A percentile compares a stretch with the other conserved stretches of the same genome.
Evolutionary conservation across 2,888 invertebrate species (phyloP).

Genomic region (Helobdella robusta): DNA sequence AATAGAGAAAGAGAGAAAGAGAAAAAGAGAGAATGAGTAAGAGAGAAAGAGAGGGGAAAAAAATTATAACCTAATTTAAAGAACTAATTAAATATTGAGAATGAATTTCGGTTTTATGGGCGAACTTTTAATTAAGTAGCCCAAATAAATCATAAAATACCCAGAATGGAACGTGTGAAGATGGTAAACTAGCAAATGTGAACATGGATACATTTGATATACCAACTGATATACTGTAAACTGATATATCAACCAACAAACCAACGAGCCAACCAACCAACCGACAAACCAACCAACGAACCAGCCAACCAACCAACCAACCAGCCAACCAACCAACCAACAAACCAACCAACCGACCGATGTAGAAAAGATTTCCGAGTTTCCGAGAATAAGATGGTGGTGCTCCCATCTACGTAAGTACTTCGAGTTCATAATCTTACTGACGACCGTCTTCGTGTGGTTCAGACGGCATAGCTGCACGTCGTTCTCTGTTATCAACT

Average conservation of each 20-base stretch:
- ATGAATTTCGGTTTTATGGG: too few relatives aligned
- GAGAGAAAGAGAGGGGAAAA: too few relatives aligned
- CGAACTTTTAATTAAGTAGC: too few relatives aligned
- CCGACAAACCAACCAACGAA: not conserved
- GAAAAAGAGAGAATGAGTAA: too few relatives aligned
- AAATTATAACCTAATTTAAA: too few relatives aligned
- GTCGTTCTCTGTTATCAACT: slow-evolving; percentile 63
- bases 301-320: not conserved
- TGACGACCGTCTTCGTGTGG: slow-evolving; percentile 67
- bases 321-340: not conserved
- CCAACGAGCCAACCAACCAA: not conserved
- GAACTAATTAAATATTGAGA: too few relatives aligned
- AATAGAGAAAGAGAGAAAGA: too few relatives aligned
- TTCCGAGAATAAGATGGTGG: slow-evolving; percentile 62
- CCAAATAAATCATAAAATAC: too few relatives aligned
- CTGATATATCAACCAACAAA: not conserved
- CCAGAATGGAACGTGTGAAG: too few relatives aligned
- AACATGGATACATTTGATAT: too few relatives aligned
- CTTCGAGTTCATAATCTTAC: slow-evolving; percentile 67
- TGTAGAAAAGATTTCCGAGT: slow-evolving; percentile 62
- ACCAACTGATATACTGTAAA: too few relatives aligned
- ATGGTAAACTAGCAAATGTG: too few relatives aligned
- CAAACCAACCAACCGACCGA: slow-evolving; percentile 56
- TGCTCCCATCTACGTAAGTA: slow-evolving; percentile 69
- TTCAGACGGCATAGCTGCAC: slow-evolving; percentile 67